Evolutionary conservation across 1,140 invertebrate species (phyloP).

Genomic region (Cherax quadricarinatus): DNA sequence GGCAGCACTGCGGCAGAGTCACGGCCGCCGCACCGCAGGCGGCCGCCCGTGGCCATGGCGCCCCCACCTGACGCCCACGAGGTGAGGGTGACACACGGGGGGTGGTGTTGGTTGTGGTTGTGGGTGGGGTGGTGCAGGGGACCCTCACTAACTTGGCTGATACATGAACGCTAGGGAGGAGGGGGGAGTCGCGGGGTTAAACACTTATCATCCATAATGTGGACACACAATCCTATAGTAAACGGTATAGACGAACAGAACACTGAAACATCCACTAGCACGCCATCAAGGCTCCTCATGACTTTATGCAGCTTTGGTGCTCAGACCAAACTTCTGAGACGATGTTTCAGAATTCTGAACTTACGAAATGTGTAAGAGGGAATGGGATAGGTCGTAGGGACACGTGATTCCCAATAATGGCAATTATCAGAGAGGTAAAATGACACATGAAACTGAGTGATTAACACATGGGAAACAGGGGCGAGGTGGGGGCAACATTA

Average conservation of each 20-base stretch:
- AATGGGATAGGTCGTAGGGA: background rate
- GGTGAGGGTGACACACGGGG: constrained; percentile 2
- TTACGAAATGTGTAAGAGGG: background rate
- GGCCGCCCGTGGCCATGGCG: constrained; percentile 61
- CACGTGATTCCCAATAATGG: background rate
- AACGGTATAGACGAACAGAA: background rate
- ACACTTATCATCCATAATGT: background rate
- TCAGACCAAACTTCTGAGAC: background rate
- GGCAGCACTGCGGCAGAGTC: constrained; percentile 47
- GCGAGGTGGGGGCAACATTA: background rate
- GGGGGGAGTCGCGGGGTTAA: constrained; percentile 46
- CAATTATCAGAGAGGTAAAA: background rate
- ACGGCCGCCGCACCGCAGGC: constrained; percentile 57
- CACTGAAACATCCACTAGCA: background rate
- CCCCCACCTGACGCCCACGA: background rate
- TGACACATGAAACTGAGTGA: background rate
- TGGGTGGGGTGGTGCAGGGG: constrained; percentile 34
- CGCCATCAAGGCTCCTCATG: background rate
- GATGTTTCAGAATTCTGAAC: background rate
- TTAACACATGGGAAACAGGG: background rate
- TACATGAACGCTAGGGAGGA: constrained; percentile 48
- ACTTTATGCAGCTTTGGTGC: background rate
- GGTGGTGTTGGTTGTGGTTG: constrained; percentile 24
- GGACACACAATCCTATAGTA: background rate
- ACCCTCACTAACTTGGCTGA: constrained; percentile 49